Percentiles rank a stretch among this genome's conserved stretches.
Conservation (phyloP, 2,113 vertebrate genomes). For the Oreochromis aureus region DNA sequence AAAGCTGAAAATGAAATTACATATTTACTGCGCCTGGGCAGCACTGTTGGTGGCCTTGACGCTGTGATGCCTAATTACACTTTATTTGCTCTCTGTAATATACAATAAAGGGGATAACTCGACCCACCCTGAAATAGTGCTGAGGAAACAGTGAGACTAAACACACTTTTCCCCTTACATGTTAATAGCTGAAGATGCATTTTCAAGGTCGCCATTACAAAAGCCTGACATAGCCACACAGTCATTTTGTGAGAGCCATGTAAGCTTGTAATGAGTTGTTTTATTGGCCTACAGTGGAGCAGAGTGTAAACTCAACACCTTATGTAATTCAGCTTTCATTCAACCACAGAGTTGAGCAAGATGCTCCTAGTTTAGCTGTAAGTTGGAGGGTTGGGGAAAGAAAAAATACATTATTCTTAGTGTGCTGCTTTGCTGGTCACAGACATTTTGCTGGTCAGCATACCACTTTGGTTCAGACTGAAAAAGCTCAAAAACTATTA, state of each 20-base stretch:
- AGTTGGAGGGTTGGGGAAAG: neutral
- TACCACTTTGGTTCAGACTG: neutral
- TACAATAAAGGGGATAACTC: slow-evolving; percentile 1
- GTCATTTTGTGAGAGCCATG: neutral
- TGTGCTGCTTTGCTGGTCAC: neutral
- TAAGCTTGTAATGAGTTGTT: neutral
- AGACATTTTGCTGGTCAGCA: neutral
- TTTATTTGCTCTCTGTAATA: slow-evolving; percentile 41
- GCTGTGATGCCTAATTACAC: slow-evolving; percentile 13
- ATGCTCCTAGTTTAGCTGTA: neutral
- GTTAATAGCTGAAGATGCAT: neutral
- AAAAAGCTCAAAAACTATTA: neutral
- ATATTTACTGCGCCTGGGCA: neutral
- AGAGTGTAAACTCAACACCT: slow-evolving; percentile 10
- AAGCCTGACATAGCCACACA: neutral
- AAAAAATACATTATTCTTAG: neutral
- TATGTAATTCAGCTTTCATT: slow-evolving; percentile 8
- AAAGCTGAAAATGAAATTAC: neutral
- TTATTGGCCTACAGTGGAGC: slow-evolving; percentile 30
- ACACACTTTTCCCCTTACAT: neutral
- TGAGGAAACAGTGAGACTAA: slow-evolving; percentile 34
- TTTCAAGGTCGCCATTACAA: neutral
- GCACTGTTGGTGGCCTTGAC: slow-evolving; percentile 32
- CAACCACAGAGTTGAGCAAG: neutral
- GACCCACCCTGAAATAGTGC: slow-evolving; percentile 7